phyloP scores from a whole-genome alignment of 2,113 vertebrate species.

The Paradoxurus hermaphroditus region DNA sequence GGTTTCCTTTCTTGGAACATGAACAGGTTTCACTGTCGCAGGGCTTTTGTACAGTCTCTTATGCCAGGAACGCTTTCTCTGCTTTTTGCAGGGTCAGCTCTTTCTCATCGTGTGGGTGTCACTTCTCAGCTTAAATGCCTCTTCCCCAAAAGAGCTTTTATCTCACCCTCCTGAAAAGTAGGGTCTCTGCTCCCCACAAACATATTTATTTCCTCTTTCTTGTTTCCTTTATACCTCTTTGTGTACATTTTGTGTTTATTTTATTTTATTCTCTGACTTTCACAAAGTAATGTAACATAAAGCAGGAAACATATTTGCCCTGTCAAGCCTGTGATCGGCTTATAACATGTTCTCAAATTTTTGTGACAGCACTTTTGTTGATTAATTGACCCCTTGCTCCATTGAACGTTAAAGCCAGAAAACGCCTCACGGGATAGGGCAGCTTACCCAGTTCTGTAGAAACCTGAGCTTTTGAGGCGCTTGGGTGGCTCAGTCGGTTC shows the following conservation, averaged over 20 bases:
- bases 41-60: not conserved
- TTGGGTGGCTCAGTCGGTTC: too few relatives aligned
- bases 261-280: not conserved
- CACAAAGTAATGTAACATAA: not conserved
- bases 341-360: not conserved
- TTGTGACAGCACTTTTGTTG: not conserved
- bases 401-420: not conserved
- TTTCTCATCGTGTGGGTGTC: not conserved
- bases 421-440: not conserved
- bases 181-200: not conserved
- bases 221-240: not conserved
- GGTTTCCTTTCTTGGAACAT: not conserved
- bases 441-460: not conserved
- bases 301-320: not conserved
- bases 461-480: too few relatives aligned
- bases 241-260: not conserved
- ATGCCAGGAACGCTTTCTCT: not conserved
- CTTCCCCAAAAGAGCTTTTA: not conserved
- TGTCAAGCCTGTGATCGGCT: not conserved
- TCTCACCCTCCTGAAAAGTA: not conserved
- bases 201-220: not conserved
- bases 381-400: not conserved
- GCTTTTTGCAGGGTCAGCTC: not conserved
- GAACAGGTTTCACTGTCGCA: not conserved
- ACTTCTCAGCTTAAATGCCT: not conserved